Conservation (phyloP, 2,888 invertebrate species). For the Napeogenes sylphis region DNA sequence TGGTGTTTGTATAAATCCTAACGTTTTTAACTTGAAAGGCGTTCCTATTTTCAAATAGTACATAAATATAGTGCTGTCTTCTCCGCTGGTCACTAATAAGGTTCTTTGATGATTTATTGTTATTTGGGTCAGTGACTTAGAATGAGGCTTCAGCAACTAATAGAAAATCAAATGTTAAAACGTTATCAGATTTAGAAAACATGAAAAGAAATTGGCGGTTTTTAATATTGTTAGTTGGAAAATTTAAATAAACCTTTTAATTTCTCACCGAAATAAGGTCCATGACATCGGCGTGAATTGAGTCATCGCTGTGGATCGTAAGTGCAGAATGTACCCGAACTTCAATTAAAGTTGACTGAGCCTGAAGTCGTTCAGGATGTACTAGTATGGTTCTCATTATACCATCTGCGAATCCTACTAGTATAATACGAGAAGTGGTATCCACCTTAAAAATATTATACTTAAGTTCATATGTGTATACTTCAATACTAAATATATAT, state of each 20-base stretch:
- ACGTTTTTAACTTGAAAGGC: slow-evolving; percentile 75
- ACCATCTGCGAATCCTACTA: slow-evolving; percentile 85
- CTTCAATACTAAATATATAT: too few relatives aligned
- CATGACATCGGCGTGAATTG: slow-evolving; percentile 50
- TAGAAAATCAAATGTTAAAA: background rate
- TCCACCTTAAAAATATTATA: slow-evolving; percentile 70
- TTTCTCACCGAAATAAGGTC: slow-evolving; percentile 58
- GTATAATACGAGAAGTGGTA: slow-evolving; percentile 79
- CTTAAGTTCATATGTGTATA: too few relatives aligned
- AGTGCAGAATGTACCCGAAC: slow-evolving; percentile 56
- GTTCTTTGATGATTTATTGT: slow-evolving; percentile 76
- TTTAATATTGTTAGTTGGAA: too few relatives aligned
- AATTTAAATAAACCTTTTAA: background rate
- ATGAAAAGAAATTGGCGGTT: too few relatives aligned
- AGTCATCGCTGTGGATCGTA: slow-evolving; percentile 62
- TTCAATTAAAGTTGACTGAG: slow-evolving; percentile 44
- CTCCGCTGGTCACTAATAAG: slow-evolving; percentile 81
- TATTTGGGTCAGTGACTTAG: slow-evolving; percentile 78
- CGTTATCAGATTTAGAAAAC: too few relatives aligned
- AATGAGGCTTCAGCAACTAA: slow-evolving; percentile 82
- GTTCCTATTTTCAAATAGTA: slow-evolving; percentile 68
- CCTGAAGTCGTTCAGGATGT: slow-evolving; percentile 53
- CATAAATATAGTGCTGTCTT: slow-evolving; percentile 83
- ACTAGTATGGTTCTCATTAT: slow-evolving; percentile 77
- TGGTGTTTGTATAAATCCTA: slow-evolving; percentile 82